Evolutionary conservation across 2,888 invertebrate species (phyloP).

Genomic region (Troilus luridus): DNA sequence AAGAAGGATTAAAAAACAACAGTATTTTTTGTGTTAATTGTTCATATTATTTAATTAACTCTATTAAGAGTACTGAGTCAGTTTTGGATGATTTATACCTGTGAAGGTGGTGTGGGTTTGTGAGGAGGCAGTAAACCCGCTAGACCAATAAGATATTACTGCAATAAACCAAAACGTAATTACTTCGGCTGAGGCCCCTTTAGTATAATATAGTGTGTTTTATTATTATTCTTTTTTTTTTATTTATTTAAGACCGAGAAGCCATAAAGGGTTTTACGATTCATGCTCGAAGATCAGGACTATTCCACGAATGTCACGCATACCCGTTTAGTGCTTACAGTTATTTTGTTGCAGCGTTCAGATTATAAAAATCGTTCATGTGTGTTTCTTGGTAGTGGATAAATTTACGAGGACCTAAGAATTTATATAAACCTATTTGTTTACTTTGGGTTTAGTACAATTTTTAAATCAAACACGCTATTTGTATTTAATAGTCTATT

Average conservation of each 20-base stretch:
- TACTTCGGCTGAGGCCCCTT: neutral
- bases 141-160: neutral
- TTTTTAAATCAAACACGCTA: no score
- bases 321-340: neutral
- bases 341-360: neutral
- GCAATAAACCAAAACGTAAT: conserved; percentile 9
- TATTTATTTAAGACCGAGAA: neutral
- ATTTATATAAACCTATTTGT: no score
- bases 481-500: no score
- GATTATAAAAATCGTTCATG: neutral
- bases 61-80: neutral
- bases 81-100: neutral
- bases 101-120: neutral
- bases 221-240: neutral
- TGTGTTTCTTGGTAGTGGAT: no score
- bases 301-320: neutral
- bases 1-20: no score
- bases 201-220: neutral
- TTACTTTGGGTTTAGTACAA: no score
- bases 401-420: no score
- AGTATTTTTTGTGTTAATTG: no score
- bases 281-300: neutral
- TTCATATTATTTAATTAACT: no score
- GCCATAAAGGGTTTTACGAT: conserved; percentile 25
- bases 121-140: neutral